Evolutionary conservation across 2,888 invertebrate genomes (phyloP).

Genomic region (Drosophila pseudotalamancana): DNA sequence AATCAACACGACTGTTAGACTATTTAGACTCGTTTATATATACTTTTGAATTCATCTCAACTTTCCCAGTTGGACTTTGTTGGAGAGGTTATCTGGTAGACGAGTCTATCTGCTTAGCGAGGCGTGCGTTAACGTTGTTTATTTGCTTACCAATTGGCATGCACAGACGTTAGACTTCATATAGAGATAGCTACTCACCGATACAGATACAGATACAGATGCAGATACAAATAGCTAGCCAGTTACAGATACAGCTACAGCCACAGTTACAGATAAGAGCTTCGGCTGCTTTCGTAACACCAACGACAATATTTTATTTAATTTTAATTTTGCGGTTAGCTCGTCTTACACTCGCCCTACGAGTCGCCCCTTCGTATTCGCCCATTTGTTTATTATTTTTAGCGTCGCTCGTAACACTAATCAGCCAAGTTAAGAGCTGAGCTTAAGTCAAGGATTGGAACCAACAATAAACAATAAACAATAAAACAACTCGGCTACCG

Average conservation of each 20-base stretch:
- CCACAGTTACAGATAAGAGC: slow-evolving; percentile 52
- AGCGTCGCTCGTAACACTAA: slow-evolving; percentile 18
- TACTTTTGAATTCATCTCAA: background rate
- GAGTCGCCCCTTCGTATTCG: background rate
- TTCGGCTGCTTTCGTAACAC: slow-evolving; percentile 58
- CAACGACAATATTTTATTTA: slow-evolving; percentile 27
- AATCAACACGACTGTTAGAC: slow-evolving; percentile 3
- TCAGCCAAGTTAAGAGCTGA: background rate
- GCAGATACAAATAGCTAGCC: slow-evolving; percentile 21
- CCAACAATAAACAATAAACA: background rate
- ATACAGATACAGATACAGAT: slow-evolving; percentile 12
- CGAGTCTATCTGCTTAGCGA: slow-evolving; percentile 35
- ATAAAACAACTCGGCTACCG: too few species aligned
- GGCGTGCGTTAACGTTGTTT: slow-evolving; percentile 56
- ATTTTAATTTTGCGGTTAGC: slow-evolving; percentile 60
- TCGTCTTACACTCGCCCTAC: slow-evolving; percentile 62
- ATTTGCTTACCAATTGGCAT: slow-evolving; percentile 74
- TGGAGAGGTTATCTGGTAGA: slow-evolving; percentile 29
- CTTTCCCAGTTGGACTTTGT: slow-evolving; percentile 3
- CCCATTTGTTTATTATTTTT: slow-evolving; percentile 15
- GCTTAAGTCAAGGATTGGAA: background rate
- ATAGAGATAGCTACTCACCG: slow-evolving; percentile 25
- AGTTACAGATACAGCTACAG: slow-evolving; percentile 9
- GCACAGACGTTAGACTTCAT: slow-evolving; percentile 27
- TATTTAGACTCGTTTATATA: slow-evolving; percentile 1